Evolutionary conservation across 2,113 vertebrate species (phyloP), one percentile per base, ranked within the genome.

Genomic region (Spilogale gracilis): DNA sequence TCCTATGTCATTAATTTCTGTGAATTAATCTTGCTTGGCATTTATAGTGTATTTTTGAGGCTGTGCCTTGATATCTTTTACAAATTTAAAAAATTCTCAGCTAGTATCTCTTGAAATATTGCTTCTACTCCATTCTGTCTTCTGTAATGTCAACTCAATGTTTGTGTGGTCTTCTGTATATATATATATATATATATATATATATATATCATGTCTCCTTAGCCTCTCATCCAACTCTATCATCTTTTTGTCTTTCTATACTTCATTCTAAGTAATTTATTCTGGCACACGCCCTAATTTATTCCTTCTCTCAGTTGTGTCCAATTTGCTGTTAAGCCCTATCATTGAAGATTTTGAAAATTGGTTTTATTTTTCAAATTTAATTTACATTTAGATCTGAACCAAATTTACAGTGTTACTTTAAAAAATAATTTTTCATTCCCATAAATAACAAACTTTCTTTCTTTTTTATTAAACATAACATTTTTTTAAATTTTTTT

Each of bases 171-270:
- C 50, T 63, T 76, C 30, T 69, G 58, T 63, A 25, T 4, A 0
- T 3, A 2, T 38, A 38, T 38, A 0, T 3, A 2, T 32, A n/a
- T 63, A 25, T 4, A 0, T 3, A 2, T 63, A 25, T 4, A 0
- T 3, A 2, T 38, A 38, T 38, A 0, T 3, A 2, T 32, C 48
- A 9, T 20, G 32, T 56, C 48, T 63, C n/a, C n/a, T n/a, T 43
- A 21, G 21, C 45, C 60, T 81, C 50, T 69, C 60, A 32, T n/a
- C 48, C 20, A 63, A 25, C 32, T 3, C 23, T 1, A 5, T 52
- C 45, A 21, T 30, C 65, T 27, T 71, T 63, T 60, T 52, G 43
- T 60, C 52, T 78, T 61, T 78, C n/a, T 80, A 2, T 30, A 17
- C 60, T 81, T 9, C 45, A 20, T 52, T 48, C 60, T 50, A 30